Base-by-base conservation (phyloP, 2,113 vertebrate genomes). In the Leuciscus idus region DNA sequence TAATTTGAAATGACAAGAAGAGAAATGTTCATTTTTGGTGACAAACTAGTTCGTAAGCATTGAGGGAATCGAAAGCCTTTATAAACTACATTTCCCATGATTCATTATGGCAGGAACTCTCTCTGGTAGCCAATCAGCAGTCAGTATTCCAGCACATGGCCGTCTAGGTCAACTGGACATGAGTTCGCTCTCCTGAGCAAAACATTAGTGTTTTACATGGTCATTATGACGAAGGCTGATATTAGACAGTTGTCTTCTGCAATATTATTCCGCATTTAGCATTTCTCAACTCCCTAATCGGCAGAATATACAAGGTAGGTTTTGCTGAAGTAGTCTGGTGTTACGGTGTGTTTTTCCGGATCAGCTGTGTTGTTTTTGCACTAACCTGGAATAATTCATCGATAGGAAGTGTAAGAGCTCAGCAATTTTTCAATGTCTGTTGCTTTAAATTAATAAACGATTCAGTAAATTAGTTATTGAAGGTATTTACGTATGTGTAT, bases 71-170 rank as follows among this genome's bases (percentile, higher is more conserved):
- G 17, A 43, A 23, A 2, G 4, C 9, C 2, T 21, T 48, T 46
- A 17, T 33, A 17, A 26, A 89, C 89, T 81, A 74, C 88, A 86
- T 52, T 55, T 85, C 88, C 88, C 87, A 80, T n/a, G 74, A 86
- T 17, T 28, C 55, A 23, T 43, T 11, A 3, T 3, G 23, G 26
- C 46, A 19, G 82, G 79, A 85, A 72, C 46, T 39, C 28, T 11
- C 23, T 0, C 13, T 26, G 13, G 81, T 23, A 82, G 50, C 82
- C 82, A 64, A 84, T 85, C 84, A 85, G 57, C 50, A 36, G 33
- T 30, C 79, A 2, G 50, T 11, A 78, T 62, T 43, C 28, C 2
- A 59, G 76, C 89, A 89, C 87, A 78, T 89, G 89, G 23, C 43
- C 59, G 62, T 2, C 15, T 87, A 61, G 85, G 86, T 90, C 86